phyloP scores from a whole-genome alignment of 2,797 vertebrate genomes.

The Erethizon dorsatum region DNA sequence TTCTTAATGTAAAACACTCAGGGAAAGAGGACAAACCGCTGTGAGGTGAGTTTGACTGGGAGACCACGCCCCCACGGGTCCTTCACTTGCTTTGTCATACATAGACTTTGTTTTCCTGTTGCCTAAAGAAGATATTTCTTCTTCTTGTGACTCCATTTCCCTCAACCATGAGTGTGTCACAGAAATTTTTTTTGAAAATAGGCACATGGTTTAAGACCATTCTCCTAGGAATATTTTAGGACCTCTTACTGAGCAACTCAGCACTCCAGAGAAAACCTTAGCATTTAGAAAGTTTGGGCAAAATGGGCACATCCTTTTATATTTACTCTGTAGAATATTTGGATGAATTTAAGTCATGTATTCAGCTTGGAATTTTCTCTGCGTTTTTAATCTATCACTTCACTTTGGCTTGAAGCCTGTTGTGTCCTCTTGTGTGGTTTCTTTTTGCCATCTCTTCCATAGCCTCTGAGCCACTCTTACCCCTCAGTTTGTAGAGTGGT shows the following conservation, averaged over 20 bases:
- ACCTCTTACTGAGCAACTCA: slow-evolving; percentile 12
- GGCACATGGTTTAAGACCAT: background rate
- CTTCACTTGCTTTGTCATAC: background rate
- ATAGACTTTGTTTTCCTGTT: slow-evolving; percentile 13
- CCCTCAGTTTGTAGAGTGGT: background rate
- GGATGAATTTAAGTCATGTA: slow-evolving; percentile 41
- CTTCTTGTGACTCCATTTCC: background rate
- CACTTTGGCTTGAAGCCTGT: background rate
- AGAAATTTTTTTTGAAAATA: background rate
- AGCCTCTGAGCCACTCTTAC: background rate
- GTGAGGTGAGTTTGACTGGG: background rate
- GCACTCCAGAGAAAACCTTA: background rate
- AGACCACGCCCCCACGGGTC: background rate
- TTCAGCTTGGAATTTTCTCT: slow-evolving; percentile 1
- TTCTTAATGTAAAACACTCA: slow-evolving; percentile 39
- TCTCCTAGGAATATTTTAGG: slow-evolving; percentile 2
- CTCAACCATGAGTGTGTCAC: background rate
- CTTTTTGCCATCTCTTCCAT: background rate
- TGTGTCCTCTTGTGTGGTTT: background rate
- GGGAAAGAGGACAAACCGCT: background rate
- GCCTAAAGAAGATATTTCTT: slow-evolving; percentile 31
- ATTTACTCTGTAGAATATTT: slow-evolving; percentile 4
- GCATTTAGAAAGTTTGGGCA: slow-evolving; percentile 41
- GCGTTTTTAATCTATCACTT: background rate
- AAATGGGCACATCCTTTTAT: slow-evolving; percentile 9